Percentiles rank a stretch among this genome's conserved stretches.
Conservation (phyloP, 92 coral and sea anemone species). For the Siderastrea radians region DNA sequence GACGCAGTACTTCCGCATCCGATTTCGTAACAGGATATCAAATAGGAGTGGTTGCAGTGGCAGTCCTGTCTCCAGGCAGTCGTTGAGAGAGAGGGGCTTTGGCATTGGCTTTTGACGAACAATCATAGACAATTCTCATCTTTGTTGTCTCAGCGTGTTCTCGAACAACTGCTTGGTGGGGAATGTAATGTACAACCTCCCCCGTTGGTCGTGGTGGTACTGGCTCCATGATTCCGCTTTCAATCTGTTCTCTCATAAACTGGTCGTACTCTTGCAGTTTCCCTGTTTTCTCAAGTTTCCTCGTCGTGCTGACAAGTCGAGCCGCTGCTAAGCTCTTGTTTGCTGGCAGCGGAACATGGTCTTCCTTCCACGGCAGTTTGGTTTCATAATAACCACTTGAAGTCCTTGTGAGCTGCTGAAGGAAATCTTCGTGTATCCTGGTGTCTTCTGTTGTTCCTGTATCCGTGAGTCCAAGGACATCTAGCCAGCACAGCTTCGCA, state of each 20-base stretch:
- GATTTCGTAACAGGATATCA: slow-evolving; percentile 42
- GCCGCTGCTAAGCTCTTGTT: slow-evolving; percentile 64
- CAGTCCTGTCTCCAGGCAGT: slow-evolving; percentile 43
- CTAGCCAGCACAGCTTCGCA: slow-evolving; percentile 38
- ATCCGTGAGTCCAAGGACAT: slow-evolving; percentile 71
- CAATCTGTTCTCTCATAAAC: slow-evolving; percentile 21
- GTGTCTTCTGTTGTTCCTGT: slow-evolving; percentile 10
- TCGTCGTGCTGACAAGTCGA: not conserved
- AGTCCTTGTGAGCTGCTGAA: slow-evolving; percentile 50
- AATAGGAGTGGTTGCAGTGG: slow-evolving; percentile 41
- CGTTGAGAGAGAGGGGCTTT: slow-evolving; percentile 22
- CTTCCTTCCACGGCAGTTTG: slow-evolving; percentile 71
- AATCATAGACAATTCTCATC: slow-evolving; percentile 41
- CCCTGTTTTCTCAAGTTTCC: no score
- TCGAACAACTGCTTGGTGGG: slow-evolving; percentile 37
- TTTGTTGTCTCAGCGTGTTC: not conserved
- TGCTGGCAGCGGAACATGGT: slow-evolving; percentile 53
- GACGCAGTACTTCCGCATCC: slow-evolving; percentile 42
- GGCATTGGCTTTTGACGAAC: slow-evolving; percentile 27
- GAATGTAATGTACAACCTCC: slow-evolving; percentile 32
- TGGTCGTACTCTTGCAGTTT: slow-evolving; percentile 30
- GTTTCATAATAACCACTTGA: slow-evolving; percentile 64
- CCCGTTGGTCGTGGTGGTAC: slow-evolving; percentile 40
- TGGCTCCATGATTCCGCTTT: slow-evolving; percentile 7
- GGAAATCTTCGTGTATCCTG: no score